These are phyloP conservation scores for Mellivora capensis DNA, from an alignment of 2,113 vertebrate genomes.

Conservation along the genomic window DNA sequence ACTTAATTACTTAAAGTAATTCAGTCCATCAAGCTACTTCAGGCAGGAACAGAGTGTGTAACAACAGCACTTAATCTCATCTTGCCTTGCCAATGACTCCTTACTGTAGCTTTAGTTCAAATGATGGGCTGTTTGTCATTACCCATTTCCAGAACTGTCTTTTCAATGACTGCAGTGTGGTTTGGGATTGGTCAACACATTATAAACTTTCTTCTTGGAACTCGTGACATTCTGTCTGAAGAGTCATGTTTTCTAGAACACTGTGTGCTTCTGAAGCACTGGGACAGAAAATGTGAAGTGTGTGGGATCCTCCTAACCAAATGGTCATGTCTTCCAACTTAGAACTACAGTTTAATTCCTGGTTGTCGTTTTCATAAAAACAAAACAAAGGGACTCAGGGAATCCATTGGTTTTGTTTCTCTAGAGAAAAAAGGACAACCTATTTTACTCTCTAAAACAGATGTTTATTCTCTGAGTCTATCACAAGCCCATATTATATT, in stretches of 20 bases:
- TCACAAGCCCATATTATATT: background rate
- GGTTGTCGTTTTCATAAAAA: background rate
- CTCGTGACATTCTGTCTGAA: background rate
- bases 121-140: background rate
- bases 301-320: background rate
- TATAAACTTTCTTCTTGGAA: background rate
- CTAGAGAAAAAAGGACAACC: background rate
- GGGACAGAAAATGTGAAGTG: background rate
- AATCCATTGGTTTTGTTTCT: background rate
- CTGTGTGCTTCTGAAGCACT: background rate
- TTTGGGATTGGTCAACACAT: background rate
- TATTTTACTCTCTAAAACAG: background rate
- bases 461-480: background rate
- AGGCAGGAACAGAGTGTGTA: slow-evolving; percentile 27
- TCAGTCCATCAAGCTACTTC: slow-evolving; percentile 5
- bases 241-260: background rate
- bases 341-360: background rate
- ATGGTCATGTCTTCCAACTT: background rate
- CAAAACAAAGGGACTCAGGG: background rate
- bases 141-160: background rate
- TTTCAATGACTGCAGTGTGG: background rate
- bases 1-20: slow-evolving; percentile 66
- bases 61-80: slow-evolving; percentile 15
- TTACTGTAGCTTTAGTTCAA: background rate
- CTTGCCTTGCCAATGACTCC: background rate